Percentiles rank a stretch among this genome's conserved stretches.
These are phyloP conservation scores for Cairina moschata DNA, from an alignment of 2,113 vertebrate genomes.

Conservation along the genomic window DNA sequence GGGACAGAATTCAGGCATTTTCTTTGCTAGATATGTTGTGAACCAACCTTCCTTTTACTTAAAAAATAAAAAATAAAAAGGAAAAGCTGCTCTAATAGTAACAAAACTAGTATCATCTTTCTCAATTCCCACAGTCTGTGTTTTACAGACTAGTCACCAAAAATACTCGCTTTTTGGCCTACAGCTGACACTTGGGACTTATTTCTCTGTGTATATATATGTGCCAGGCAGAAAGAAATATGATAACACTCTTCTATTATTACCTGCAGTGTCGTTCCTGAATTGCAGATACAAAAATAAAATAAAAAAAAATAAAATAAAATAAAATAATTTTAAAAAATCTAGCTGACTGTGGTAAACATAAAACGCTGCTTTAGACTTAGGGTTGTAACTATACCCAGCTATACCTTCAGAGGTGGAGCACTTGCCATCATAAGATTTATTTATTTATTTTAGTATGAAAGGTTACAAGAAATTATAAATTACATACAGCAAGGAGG, in stretches of 20 bases:
- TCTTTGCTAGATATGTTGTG: neutral
- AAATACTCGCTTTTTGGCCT: accelerated
- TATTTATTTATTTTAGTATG: neutral
- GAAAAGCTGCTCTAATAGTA: neutral
- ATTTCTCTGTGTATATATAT: accelerated
- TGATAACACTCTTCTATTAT: neutral
- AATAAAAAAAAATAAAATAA: neutral
- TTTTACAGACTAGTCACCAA: accelerated
- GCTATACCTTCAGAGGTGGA: neutral
- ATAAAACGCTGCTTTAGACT: neutral
- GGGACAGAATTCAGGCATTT: neutral
- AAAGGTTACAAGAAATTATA: neutral
- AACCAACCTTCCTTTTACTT: neutral
- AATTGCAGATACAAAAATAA: neutral
- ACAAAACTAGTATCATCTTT: accelerated
- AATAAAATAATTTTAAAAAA: no score
- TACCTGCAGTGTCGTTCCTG: neutral
- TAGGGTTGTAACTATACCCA: neutral
- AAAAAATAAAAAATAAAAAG: accelerated
- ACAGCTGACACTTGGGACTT: accelerated
- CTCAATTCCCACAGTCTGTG: neutral
- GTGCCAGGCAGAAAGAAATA: neutral
- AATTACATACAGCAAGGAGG: neutral
- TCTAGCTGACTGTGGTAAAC: neutral
- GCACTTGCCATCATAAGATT: neutral